Conservation (phyloP, 2,888 invertebrate genomes). For the Amphipyra berbera region DNA sequence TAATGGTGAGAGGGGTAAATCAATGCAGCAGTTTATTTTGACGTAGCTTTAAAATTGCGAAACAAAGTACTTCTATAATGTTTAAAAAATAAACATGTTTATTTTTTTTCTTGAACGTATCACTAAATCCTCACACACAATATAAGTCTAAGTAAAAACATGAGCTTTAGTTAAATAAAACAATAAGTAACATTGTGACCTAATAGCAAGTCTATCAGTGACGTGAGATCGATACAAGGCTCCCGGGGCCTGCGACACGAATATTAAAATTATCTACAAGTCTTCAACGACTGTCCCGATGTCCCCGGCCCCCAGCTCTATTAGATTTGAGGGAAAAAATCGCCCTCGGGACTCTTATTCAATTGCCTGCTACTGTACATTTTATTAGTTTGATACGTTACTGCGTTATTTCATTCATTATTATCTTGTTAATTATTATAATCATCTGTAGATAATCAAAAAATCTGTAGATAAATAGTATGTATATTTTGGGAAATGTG, state of each 20-base stretch:
- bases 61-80: too few species aligned
- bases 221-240: slow-evolving; percentile 71
- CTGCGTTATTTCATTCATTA: slow-evolving; percentile 33
- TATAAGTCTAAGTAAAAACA: too few species aligned
- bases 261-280: slow-evolving; percentile 85
- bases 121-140: too few species aligned
- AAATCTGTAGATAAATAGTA: too few species aligned
- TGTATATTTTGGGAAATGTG: too few species aligned
- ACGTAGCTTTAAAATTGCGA: too few species aligned
- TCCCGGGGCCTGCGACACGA: slow-evolving; percentile 74
- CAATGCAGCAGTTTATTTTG: too few species aligned
- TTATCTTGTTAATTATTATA: slow-evolving; percentile 15
- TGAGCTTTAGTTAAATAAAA: background rate
- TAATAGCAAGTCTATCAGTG: slow-evolving; percentile 65
- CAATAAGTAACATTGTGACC: slow-evolving; percentile 64
- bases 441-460: background rate
- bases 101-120: too few species aligned
- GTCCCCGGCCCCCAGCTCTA: slow-evolving; percentile 71
- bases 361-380: slow-evolving; percentile 77
- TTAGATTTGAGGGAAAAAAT: slow-evolving; percentile 79
- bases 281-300: slow-evolving; percentile 70
- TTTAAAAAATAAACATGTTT: too few species aligned
- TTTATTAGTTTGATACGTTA: slow-evolving; percentile 63
- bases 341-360: slow-evolving; percentile 81
- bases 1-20: too few species aligned